phyloP scores from a whole-genome alignment of 2,113 vertebrate genomes.

The Phyllopteryx taeniolatus region DNA sequence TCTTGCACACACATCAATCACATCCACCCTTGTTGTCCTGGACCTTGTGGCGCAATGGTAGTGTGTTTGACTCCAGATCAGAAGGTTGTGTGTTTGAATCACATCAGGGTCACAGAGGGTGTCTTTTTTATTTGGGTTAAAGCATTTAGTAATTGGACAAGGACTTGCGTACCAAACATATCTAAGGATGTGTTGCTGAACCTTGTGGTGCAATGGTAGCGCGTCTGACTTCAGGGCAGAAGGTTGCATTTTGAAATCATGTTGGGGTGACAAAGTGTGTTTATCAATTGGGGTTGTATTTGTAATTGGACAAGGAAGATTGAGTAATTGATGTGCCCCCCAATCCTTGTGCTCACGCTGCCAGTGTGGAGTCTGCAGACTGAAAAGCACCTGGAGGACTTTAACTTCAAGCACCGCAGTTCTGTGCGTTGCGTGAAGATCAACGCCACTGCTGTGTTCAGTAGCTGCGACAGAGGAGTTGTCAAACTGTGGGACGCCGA shows the following conservation, averaged over 20 bases:
- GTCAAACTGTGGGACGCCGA: constrained; percentile 82
- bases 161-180: too few species aligned
- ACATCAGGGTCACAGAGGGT: not conserved
- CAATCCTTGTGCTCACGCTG: not conserved
- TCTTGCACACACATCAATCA: too few species aligned
- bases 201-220: too few species aligned
- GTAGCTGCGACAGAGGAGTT: constrained; percentile 77
- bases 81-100: not conserved
- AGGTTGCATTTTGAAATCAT: too few species aligned
- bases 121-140: too few species aligned
- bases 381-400: constrained; percentile 68
- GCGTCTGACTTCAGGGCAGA: too few species aligned
- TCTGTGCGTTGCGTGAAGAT: constrained; percentile 76
- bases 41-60: not conserved
- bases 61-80: not conserved
- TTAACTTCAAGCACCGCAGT: constrained; percentile 78
- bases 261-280: too few species aligned
- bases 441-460: constrained; percentile 67
- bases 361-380: constrained; percentile 84
- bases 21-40: too few species aligned
- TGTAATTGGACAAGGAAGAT: not conserved
- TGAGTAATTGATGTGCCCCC: not conserved
- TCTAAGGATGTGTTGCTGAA: too few species aligned
- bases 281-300: not conserved
- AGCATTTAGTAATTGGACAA: not conserved